These are phyloP conservation scores for Lacerta viridis DNA, from an alignment of 2,797 vertebrate genomes.

Conservation along the genomic window DNA sequence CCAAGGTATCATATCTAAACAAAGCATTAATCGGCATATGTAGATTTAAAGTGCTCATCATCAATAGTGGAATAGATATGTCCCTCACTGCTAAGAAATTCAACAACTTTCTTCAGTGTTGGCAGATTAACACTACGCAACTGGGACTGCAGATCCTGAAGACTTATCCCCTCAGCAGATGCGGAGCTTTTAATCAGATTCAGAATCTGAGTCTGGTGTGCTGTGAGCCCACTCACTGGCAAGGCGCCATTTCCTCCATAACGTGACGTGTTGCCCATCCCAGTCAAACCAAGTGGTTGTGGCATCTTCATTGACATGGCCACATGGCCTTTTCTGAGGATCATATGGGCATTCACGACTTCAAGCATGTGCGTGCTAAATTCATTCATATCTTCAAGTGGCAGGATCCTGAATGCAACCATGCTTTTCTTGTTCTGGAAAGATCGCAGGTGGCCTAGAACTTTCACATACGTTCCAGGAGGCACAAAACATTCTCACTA, in stretches of 20 bases:
- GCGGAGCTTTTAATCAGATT: slow-evolving; percentile 92
- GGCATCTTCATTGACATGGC: slow-evolving; percentile 48
- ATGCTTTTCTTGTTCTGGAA: slow-evolving; percentile 97
- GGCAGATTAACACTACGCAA: slow-evolving; percentile 85
- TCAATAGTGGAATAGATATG: slow-evolving; percentile 99
- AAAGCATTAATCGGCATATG: slow-evolving; percentile 86
- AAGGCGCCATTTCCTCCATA: slow-evolving; percentile 82
- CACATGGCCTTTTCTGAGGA: slow-evolving; percentile 77
- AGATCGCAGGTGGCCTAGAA: slow-evolving; percentile 93
- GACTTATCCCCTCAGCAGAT: slow-evolving; percentile 90
- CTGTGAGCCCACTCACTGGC: slow-evolving; percentile 87
- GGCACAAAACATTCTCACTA: slow-evolving; percentile 91
- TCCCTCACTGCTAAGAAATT: slow-evolving; percentile 98
- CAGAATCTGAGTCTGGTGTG: slow-evolving; percentile 93
- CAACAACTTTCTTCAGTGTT: slow-evolving; percentile 93
- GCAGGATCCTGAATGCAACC: slow-evolving; percentile 92
- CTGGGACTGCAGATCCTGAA: slow-evolving; percentile 89
- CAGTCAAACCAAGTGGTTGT: slow-evolving; percentile 47
- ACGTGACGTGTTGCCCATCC: slow-evolving; percentile 57
- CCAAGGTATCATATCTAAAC: background rate
- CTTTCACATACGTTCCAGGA: slow-evolving; percentile 94
- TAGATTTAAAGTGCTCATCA: slow-evolving; percentile 97
- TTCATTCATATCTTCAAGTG: slow-evolving; percentile 96
- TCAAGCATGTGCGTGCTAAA: slow-evolving; percentile 94
- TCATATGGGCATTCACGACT: slow-evolving; percentile 92